Evolutionary conservation across 2,113 vertebrate genomes (phyloP), one percentile per base, ranked within the genome.

Genomic region (Siniperca knerii): DNA sequence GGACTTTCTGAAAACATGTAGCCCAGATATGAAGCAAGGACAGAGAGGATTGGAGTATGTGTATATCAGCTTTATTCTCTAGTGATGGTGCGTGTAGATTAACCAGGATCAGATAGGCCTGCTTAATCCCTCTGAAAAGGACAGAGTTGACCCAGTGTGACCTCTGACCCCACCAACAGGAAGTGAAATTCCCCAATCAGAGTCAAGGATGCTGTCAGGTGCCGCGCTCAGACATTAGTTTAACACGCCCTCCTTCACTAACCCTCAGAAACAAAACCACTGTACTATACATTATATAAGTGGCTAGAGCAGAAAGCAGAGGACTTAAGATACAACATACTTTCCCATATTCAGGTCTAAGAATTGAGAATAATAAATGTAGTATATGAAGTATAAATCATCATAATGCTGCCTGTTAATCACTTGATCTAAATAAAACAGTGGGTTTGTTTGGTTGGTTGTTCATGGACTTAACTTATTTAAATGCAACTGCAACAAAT

Each of bases 101-200:
- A 92, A 88, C 87, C 44, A 68, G 92, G 91, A 93, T 94, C 86
- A 86, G 77, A 90, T 88, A 44, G 58, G 74, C 52, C 73, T 3
- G 16, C 40, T 84, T 93, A 91, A 94, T 92, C 92, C 83, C 57
- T 86, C 74, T 78, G 78, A 83, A 91, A 90, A 58, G 82, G 88
- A 91, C 86, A 72, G 58, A 61, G 71, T 75, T 86, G 87, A 89
- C 83, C 81, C 71, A 48, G 29, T 72, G 40, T 35, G 58, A 93
- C 91, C 93, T 92, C 84, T 90, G 89, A 93, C 92, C 83, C 72
- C 35, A 50, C 13, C 5, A 44, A 79, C 83, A 65, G 89, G 90
- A 89, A 90, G 70, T 73, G 25, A 65, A 75, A 83, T 52, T 79
- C 9, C 23, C 84, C 87, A 90, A 76, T 91, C 80, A 62, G 58